These are phyloP conservation scores for Parnassius smintheus DNA, from an alignment of 2,888 invertebrate species.

Conservation along the genomic window DNA sequence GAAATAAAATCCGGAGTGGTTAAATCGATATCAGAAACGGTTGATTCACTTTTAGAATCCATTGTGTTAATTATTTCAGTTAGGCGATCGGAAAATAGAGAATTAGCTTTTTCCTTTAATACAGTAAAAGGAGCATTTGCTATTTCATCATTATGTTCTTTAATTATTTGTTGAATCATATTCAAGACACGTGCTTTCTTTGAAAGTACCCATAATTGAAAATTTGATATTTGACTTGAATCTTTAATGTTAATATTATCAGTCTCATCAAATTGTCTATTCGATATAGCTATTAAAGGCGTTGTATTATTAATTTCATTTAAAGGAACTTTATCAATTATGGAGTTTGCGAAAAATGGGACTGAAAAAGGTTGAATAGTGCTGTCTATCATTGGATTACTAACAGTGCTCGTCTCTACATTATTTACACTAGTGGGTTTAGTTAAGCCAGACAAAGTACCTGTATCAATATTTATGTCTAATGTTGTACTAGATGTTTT, in stretches of 20 bases:
- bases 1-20: constrained; percentile 5
- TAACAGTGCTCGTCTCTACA: constrained; percentile 39
- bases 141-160: constrained; percentile 69
- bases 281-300: constrained; percentile 36
- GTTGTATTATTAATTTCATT: constrained; percentile 37
- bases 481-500: constrained; percentile 30
- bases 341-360: constrained; percentile 63
- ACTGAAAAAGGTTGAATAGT: constrained; percentile 52
- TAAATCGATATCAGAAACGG: constrained; percentile 28
- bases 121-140: constrained; percentile 60
- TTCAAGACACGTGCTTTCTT: constrained; percentile 73
- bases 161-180: constrained; percentile 75
- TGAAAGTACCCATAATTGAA: constrained; percentile 71
- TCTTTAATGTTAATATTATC: constrained; percentile 47
- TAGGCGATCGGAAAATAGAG: constrained; percentile 60
- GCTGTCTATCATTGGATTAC: constrained; percentile 37
- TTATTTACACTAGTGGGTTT: constrained; percentile 35
- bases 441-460: constrained; percentile 45
- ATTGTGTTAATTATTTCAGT: constrained; percentile 66
- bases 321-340: constrained; percentile 49
- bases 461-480: constrained; percentile 26
- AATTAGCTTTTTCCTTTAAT: constrained; percentile 47
- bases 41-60: constrained; percentile 52
- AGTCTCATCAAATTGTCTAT: constrained; percentile 38
- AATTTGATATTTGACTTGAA: constrained; percentile 57